phyloP scores from a whole-genome alignment of 2,888 invertebrate species.

The Frankliniella fusca region DNA sequence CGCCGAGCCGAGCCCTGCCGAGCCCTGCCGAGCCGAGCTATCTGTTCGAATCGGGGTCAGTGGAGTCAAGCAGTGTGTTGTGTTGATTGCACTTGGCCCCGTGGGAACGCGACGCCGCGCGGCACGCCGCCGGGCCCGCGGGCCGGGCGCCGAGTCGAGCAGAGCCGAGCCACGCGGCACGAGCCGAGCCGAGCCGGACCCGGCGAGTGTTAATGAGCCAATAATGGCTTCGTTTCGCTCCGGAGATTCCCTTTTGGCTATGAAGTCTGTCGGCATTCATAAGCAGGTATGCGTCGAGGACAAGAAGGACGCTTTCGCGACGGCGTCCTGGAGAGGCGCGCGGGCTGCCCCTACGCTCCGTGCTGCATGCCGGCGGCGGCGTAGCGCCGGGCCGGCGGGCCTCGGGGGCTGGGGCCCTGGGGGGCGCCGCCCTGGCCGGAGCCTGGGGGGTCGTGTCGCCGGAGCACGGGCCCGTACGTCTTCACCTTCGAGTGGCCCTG shows the following conservation, averaged over 20 bases:
- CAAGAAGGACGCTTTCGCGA: no score
- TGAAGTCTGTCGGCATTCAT: not conserved
- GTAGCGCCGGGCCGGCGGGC: not conserved
- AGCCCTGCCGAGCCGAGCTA: not conserved
- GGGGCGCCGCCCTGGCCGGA: conserved; percentile 40
- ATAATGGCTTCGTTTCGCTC: not conserved
- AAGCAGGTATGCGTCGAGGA: no score
- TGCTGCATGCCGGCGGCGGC: no score
- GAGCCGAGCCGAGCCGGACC: not conserved
- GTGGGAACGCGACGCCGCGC: not conserved
- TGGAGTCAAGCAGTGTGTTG: not conserved
- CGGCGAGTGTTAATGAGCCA: not conserved
- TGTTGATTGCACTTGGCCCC: not conserved
- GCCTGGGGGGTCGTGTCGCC: conserved; percentile 41
- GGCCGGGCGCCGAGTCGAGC: not conserved
- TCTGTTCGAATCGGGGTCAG: not conserved
- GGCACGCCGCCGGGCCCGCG: not conserved
- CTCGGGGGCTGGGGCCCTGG: not conserved
- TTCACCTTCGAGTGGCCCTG: conserved; percentile 83
- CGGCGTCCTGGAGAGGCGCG: not conserved
- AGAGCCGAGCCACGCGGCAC: not conserved
- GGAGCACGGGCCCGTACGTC: conserved; percentile 62
- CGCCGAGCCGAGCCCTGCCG: not conserved
- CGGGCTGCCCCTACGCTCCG: not conserved
- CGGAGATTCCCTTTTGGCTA: not conserved